Conservation (phyloP, 37 sponge, comb jelly and placozoan species). For the Axinella damicornis region DNA sequence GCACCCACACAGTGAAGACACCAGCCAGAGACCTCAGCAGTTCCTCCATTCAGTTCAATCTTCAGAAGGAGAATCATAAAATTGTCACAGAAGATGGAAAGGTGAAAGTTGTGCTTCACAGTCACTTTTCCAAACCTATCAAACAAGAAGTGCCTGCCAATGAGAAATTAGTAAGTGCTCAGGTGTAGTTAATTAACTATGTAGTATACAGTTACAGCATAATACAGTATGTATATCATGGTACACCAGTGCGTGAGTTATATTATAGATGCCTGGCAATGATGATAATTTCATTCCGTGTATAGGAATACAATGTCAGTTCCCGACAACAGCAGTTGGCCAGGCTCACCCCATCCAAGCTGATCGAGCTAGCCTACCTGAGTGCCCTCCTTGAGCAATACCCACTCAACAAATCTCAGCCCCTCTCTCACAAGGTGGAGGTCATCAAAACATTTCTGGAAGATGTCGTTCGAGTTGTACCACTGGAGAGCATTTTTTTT, state of each 20-base stretch:
- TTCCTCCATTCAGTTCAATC: constrained; percentile 17
- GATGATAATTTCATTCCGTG: too few relatives aligned
- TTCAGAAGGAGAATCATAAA: not conserved
- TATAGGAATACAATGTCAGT: too few relatives aligned
- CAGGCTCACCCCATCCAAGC: constrained; percentile 36
- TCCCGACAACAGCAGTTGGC: constrained; percentile 55
- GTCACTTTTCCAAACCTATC: constrained; percentile 3
- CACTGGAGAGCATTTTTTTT: constrained; percentile 51
- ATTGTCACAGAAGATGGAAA: not conserved
- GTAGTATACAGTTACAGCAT: too few relatives aligned
- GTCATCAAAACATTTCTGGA: constrained; percentile 38
- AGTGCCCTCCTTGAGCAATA: constrained; percentile 56
- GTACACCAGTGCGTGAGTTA: too few relatives aligned
- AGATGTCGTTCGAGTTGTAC: constrained; percentile 48
- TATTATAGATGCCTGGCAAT: too few relatives aligned
- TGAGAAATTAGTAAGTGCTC: not conserved
- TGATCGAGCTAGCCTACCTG: constrained; percentile 47
- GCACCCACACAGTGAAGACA: not conserved
- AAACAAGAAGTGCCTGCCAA: not conserved
- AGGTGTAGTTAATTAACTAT: too few relatives aligned
- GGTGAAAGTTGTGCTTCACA: constrained; percentile 1
- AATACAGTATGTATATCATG: too few relatives aligned
- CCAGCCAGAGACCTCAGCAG: not conserved
- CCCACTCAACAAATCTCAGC: not conserved
- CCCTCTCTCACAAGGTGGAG: constrained; percentile 12